Percentiles rank a stretch among this genome's conserved stretches.
These are phyloP conservation scores for Uloborus diversus DNA, from an alignment of 1,140 invertebrate genomes.

Conservation along the genomic window DNA sequence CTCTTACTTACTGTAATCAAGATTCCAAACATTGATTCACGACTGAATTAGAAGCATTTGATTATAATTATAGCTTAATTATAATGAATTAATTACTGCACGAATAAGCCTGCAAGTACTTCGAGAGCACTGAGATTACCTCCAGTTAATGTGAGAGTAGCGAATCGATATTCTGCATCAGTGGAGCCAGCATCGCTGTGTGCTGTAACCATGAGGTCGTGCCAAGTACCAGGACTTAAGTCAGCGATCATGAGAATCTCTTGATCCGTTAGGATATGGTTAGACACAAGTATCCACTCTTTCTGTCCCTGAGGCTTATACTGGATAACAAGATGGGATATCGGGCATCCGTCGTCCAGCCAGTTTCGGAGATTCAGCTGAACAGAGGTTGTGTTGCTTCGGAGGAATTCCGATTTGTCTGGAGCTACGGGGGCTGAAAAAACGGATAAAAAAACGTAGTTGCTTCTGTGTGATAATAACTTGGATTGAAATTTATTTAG, in stretches of 20 bases:
- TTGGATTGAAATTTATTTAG: too few relatives aligned
- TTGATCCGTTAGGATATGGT: slow-evolving; percentile 58
- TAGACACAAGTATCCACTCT: slow-evolving; percentile 61
- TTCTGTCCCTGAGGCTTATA: slow-evolving; percentile 62
- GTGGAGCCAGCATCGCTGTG: slow-evolving; percentile 96
- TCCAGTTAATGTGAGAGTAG: slow-evolving; percentile 90
- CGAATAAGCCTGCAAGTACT: too few relatives aligned
- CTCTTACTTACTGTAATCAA: too few relatives aligned
- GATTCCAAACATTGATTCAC: too few relatives aligned
- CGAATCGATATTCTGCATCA: slow-evolving; percentile 93
- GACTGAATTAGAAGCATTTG: too few relatives aligned
- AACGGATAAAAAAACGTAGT: slow-evolving; percentile 3
- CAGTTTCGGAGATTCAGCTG: slow-evolving; percentile 68
- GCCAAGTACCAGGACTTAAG: slow-evolving; percentile 63
- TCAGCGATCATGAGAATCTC: slow-evolving; percentile 62
- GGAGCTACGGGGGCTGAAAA: slow-evolving; percentile 60
- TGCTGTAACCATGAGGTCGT: slow-evolving; percentile 82
- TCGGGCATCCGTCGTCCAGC: slow-evolving; percentile 70
- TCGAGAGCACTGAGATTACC: slow-evolving; percentile 62
- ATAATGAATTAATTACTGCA: too few relatives aligned
- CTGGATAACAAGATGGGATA: slow-evolving; percentile 69
- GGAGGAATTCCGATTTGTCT: slow-evolving; percentile 58
- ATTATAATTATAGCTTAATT: too few relatives aligned
- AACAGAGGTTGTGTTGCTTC: slow-evolving; percentile 65
- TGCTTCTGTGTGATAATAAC: too few relatives aligned